phyloP scores from a whole-genome alignment of 2,113 vertebrate species.

The Toxostoma redivivum region DNA sequence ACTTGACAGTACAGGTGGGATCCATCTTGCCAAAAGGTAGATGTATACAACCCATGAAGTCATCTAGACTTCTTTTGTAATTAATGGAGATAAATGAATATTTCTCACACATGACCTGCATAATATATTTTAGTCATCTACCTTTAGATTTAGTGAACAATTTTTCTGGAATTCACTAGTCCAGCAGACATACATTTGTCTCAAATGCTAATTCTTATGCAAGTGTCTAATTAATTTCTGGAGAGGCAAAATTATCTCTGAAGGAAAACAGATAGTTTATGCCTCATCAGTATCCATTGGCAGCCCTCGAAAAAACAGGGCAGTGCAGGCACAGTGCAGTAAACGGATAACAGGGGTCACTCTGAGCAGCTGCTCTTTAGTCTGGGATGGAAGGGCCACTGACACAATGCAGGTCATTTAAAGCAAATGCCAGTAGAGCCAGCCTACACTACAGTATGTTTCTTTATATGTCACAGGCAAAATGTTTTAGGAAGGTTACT shows the following conservation, averaged over 20 bases:
- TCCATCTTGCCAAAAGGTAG: neutral
- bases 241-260: neutral
- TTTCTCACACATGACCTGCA: neutral
- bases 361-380: neutral
- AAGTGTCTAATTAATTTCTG: neutral
- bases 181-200: neutral
- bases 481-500: neutral
- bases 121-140: neutral
- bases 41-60: neutral
- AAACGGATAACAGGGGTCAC: neutral
- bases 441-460: neutral
- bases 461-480: neutral
- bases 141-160: neutral
- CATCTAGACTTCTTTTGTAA: neutral
- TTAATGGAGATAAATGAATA: neutral
- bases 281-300: neutral
- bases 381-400: neutral
- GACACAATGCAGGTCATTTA: neutral
- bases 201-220: neutral
- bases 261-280: neutral
- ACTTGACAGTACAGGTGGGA: neutral
- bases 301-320: neutral
- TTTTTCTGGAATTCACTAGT: neutral
- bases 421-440: neutral
- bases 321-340: neutral